These are phyloP conservation scores for Arctopsyche grandis DNA, from an alignment of 1,140 invertebrate species.

Conservation along the genomic window DNA sequence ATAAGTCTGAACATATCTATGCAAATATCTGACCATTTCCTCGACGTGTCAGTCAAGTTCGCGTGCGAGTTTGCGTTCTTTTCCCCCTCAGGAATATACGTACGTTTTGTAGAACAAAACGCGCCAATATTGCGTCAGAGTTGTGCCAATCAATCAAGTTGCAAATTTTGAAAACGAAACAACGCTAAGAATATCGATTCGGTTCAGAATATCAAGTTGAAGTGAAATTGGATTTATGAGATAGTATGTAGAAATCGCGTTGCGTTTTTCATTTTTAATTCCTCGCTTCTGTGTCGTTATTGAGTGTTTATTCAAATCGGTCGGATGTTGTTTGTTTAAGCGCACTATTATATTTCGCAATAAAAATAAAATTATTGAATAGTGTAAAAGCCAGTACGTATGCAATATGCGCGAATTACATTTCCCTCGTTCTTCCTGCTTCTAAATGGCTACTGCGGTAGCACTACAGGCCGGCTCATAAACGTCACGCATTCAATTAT, in stretches of 20 bases:
- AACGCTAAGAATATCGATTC: background rate
- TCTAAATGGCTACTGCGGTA: slow-evolving; percentile 28
- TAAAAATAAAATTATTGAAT: slow-evolving; percentile 21
- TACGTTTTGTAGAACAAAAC: slow-evolving; percentile 30
- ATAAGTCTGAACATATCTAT: slow-evolving; percentile 44
- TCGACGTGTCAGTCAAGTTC: slow-evolving; percentile 42
- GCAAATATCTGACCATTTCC: slow-evolving; percentile 48
- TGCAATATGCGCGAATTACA: slow-evolving; percentile 30
- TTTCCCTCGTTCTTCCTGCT: slow-evolving; percentile 30
- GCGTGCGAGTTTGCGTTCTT: slow-evolving; percentile 20
- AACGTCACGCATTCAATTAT: background rate
- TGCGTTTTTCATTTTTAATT: background rate
- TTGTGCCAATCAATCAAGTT: slow-evolving; percentile 34
- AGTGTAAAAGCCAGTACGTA: background rate
- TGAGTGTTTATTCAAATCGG: slow-evolving; percentile 14
- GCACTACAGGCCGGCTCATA: slow-evolving; percentile 4
- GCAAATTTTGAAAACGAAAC: background rate
- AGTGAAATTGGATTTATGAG: background rate
- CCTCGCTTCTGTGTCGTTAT: background rate
- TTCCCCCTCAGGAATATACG: slow-evolving; percentile 10
- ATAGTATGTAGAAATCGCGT: too few species aligned
- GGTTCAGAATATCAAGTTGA: too few species aligned
- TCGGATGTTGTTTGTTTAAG: background rate
- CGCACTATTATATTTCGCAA: background rate
- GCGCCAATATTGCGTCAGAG: slow-evolving; percentile 38